Percentiles rank a stretch among this genome's conserved stretches.
Evolutionary conservation across 2,113 vertebrate species (phyloP).

Genomic region (Athene noctua): DNA sequence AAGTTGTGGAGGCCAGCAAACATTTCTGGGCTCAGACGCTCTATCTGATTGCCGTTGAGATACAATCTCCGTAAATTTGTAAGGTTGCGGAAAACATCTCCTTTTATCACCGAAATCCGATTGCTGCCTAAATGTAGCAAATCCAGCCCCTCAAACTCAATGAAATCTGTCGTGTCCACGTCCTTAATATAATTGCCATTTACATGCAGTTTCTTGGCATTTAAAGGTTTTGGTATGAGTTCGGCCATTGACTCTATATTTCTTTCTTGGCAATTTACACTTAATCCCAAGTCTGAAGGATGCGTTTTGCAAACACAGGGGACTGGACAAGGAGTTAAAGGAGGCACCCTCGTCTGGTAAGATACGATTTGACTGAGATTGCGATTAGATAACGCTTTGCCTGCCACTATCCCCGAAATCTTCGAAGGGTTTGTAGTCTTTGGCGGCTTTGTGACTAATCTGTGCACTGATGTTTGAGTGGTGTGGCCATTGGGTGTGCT

Average conservation of each 20-base stretch:
- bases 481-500: conserved; percentile 81
- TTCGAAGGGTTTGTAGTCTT: conserved; percentile 95
- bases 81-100: conserved; percentile 91
- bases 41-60: conserved; percentile 95
- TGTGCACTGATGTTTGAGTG: conserved; percentile 81
- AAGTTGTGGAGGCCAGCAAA: conserved; percentile 93
- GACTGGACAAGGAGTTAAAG: conserved; percentile 84
- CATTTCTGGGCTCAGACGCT: conserved; percentile 93
- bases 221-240: conserved; percentile 86
- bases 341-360: conserved; percentile 92
- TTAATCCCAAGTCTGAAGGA: conserved; percentile 94
- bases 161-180: conserved; percentile 85
- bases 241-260: conserved; percentile 88
- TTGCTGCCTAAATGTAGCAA: conserved; percentile 95
- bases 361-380: conserved; percentile 90
- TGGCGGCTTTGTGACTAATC: conserved; percentile 86
- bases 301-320: conserved; percentile 94
- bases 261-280: conserved; percentile 94
- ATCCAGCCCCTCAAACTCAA: conserved; percentile 94
- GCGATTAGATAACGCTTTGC: conserved; percentile 83
- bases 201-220: conserved; percentile 94
- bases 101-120: conserved; percentile 86
- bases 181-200: conserved; percentile 94
- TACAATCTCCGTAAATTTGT: conserved; percentile 94
- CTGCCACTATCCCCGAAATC: conserved; percentile 94